These are phyloP conservation scores for Cantharis rustica DNA, from an alignment of 2,888 invertebrate genomes.

Conservation along the genomic window DNA sequence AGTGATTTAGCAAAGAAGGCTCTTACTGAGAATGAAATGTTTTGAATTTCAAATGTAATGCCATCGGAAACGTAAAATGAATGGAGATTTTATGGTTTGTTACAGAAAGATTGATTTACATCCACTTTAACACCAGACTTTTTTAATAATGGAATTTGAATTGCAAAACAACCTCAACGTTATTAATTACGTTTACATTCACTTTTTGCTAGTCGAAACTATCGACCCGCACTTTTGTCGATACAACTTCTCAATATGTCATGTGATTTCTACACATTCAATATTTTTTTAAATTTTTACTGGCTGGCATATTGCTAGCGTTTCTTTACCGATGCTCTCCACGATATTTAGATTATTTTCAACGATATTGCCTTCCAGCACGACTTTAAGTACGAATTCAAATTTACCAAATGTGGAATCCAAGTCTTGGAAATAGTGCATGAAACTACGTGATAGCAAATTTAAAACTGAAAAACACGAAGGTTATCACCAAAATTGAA, in stretches of 20 bases:
- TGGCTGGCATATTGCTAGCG: neutral
- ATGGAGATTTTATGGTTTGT: slow-evolving; percentile 46
- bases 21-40: slow-evolving; percentile 54
- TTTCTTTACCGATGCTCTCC: neutral
- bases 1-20: slow-evolving; percentile 50
- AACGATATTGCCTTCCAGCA: neutral
- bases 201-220: neutral
- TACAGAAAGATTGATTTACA: slow-evolving; percentile 44
- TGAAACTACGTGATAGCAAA: neutral
- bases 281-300: neutral
- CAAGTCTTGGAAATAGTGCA: neutral
- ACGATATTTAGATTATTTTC: neutral
- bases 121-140: slow-evolving; percentile 23
- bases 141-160: neutral
- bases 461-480: neutral
- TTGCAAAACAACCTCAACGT: neutral
- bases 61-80: slow-evolving; percentile 40
- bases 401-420: neutral
- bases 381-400: neutral
- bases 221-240: neutral
- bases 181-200: neutral
- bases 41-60: slow-evolving; percentile 54
- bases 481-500: neutral
- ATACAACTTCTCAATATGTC: neutral
- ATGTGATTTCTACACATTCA: neutral